Base-by-base conservation (phyloP, 2,888 invertebrate genomes). In the Hipparchia sbordonii region DNA sequence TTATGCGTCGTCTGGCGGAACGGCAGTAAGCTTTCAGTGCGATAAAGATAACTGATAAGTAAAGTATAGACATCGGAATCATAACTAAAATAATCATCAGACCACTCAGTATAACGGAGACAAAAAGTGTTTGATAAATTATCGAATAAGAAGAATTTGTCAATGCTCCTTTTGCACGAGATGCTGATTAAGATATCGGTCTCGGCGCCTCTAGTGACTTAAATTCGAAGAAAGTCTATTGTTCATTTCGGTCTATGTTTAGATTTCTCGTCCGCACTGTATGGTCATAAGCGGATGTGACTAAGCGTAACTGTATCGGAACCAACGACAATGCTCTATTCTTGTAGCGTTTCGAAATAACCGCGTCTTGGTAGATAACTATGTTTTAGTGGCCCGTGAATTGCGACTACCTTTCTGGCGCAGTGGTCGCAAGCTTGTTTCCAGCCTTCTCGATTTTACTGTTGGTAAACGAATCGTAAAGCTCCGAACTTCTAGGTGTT, bases 211-310 rank as follows among this genome's bases (percentile, higher is more conserved):
- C 48, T 23, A 67, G 72, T 54, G 71, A 62, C 46, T 60, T 69
- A 8, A 69, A 54, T 79, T 79, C 77, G 80, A 82, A 83, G 82
- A 84, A 83, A 85, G 84, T 81, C 70, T 81, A 67, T 67, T 85
- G 81, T 84, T 81, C 78, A 80, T 79, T 82, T 81, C 79, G 80
- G 76, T 81, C 80, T 86, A 82, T 81, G 79, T 81, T 80, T 84
- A 85, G 82, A 81, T 79, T 84, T 83, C 78, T 81, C 78, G 83
- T 80, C 84, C 80, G 79, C 80, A 77, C 80, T 81, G 76, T 81
- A 81, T 81, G 83, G 82, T 79, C 84, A 82, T 82, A 85, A 80
- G 83, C 86, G 87, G 88, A 88, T 87, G 82, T 88, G 86, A 87
- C 83, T 87, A 84, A 87, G 83, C 84, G 84, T 82, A 82, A 83